phyloP scores from a whole-genome alignment of 1,140 invertebrate genomes.

The Phthorimaea operculella region DNA sequence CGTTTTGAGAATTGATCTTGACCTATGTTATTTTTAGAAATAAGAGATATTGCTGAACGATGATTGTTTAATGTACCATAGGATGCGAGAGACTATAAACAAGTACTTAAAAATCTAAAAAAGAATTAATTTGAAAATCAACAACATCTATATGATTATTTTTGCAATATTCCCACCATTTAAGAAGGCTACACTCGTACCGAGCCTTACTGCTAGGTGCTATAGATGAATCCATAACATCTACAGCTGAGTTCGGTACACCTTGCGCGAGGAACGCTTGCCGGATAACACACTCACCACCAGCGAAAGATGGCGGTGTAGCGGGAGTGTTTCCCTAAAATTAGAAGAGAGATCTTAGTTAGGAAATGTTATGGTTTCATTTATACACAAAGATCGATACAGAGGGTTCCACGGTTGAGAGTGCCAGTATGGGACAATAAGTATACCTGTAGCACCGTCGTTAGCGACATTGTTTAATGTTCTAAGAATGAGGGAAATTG shows the following conservation, averaged over 20 bases:
- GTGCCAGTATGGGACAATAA: slow-evolving; percentile 13
- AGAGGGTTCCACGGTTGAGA: slow-evolving; percentile 14
- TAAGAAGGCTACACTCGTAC: slow-evolving; percentile 7
- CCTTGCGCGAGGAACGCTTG: slow-evolving; percentile 15
- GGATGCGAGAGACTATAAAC: background rate
- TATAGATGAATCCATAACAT: slow-evolving; percentile 13
- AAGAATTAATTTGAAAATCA: background rate
- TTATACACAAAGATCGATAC: slow-evolving; percentile 13
- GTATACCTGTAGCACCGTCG: slow-evolving; percentile 10
- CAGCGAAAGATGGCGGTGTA: slow-evolving; percentile 25
- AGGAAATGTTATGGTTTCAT: slow-evolving; percentile 13
- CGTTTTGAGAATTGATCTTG: slow-evolving; percentile 8
- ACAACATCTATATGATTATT: slow-evolving; percentile 6
- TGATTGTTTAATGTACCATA: slow-evolving; percentile 11
- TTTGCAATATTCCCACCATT: slow-evolving; percentile 13
- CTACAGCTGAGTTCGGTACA: slow-evolving; percentile 15
- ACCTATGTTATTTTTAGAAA: slow-evolving; percentile 9
- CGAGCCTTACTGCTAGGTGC: slow-evolving; percentile 9
- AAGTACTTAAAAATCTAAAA: slow-evolving; percentile 6
- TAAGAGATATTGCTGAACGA: slow-evolving; percentile 11
- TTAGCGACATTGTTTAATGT: slow-evolving; percentile 10
- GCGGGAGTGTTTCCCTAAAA: slow-evolving; percentile 18
- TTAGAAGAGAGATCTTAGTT: slow-evolving; percentile 16
- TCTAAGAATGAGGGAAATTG: slow-evolving; percentile 13
- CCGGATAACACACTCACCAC: slow-evolving; percentile 25